Evolutionary conservation across 2,797 vertebrate species (phyloP).

Genomic region (Strix occidentalis): DNA sequence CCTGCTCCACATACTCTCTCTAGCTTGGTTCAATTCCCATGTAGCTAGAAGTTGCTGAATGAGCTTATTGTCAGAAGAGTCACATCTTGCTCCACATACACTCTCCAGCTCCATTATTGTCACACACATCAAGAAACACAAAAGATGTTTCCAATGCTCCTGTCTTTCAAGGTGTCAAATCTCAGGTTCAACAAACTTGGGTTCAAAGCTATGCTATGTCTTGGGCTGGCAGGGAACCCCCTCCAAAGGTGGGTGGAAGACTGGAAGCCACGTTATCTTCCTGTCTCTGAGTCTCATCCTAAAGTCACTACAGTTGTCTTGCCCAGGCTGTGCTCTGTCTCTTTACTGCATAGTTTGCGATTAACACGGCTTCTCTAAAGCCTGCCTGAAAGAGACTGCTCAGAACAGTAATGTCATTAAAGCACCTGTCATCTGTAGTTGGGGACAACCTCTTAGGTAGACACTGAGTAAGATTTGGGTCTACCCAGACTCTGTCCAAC

Average conservation of each 20-base stretch:
- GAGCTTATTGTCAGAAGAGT: neutral
- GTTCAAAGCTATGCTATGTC: neutral
- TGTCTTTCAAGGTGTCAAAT: neutral
- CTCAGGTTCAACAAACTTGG: neutral
- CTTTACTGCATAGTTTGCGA: neutral
- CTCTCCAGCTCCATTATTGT: neutral
- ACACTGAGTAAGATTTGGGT: neutral
- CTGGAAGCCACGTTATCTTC: neutral
- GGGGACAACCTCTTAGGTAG: neutral
- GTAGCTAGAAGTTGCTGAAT: neutral
- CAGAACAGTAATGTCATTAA: neutral
- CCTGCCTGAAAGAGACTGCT: neutral
- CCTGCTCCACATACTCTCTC: neutral
- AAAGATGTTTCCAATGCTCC: neutral
- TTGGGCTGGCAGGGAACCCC: neutral
- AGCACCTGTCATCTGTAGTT: neutral
- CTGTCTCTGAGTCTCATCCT: neutral
- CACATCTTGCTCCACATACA: neutral
- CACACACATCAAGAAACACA: neutral
- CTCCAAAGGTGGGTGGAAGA: neutral
- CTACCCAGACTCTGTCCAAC: neutral
- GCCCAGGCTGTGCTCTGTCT: neutral
- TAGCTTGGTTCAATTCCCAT: neutral
- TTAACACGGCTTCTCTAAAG: neutral
- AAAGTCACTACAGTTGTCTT: neutral